Base-by-base conservation (phyloP, 2,113 vertebrate species). In the Bubo blakistoni region DNA sequence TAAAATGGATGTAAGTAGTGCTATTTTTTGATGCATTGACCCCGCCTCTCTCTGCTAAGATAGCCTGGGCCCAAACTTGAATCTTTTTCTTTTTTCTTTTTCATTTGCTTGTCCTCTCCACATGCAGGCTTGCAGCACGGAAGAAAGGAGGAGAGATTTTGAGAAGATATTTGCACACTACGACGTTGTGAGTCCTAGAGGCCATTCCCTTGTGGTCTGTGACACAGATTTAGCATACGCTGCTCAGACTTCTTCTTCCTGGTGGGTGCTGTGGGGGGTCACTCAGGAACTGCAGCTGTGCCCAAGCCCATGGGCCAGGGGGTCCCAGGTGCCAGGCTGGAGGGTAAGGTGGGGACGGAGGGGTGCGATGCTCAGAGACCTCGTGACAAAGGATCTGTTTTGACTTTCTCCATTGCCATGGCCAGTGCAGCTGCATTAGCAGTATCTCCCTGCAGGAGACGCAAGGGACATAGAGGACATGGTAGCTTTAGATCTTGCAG, bases 111-210 rank as follows among this genome's bases (percentile, higher is more conserved):
- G 8, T 72, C 54, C 30, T 76, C 34, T 59, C 66, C 34, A 1
- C 55, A 34, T 17, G 9, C 85, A 99, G 99, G 99, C 99, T 57
- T 97, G 95, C 84, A 99, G 98, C 94, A 97, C 98, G 7, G 98
- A 98, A 14, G 99, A 99, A 95, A 98, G 99, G 82, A 99, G 98
- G 76, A 98, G 98, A 91, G 99, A 99, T 97, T 99, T 99, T 97
- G 98, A 99, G 94, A 99, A 99, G 95, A 99, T 99, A 88, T 99
- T 99, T 95, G 88, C 98, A 44, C 99, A 99, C 95, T 99, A 99
- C 1, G 99, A 99, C 6, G 98, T 99, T 83, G 99, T 99, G 98
- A 99, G 99, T 99, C 46, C 13, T 22, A 57, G 51, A 54, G n/a
- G n/a, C 85, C 1, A 2, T 62, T 79, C 36, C 26, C n/a, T 62